A percentile compares a stretch with the other conserved stretches of the same genome.
phyloP scores from a whole-genome alignment of 1,140 invertebrate species.

The Gryllus bimaculatus region DNA sequence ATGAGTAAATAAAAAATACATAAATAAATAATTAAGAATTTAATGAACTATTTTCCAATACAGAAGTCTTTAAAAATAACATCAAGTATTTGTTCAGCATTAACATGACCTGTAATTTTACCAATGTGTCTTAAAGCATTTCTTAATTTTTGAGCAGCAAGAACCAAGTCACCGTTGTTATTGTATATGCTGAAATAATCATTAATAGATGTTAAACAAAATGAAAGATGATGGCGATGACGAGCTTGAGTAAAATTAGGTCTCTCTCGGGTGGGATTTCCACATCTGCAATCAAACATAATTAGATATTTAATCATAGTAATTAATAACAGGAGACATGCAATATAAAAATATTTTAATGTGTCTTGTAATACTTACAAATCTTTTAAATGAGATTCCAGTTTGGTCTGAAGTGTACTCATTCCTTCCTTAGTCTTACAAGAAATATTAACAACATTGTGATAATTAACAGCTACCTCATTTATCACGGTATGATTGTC shows the following conservation, averaged over 20 bases:
- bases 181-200: constrained; percentile 40
- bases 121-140: constrained; percentile 55
- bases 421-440: background rate
- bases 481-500: background rate
- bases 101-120: constrained; percentile 65
- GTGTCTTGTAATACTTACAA: background rate
- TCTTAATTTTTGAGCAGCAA: constrained; percentile 59
- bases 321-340: constrained; percentile 14
- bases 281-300: constrained; percentile 44
- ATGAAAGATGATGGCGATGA: constrained; percentile 49
- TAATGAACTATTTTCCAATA: constrained; percentile 66
- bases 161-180: constrained; percentile 47
- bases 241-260: constrained; percentile 53
- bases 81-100: constrained; percentile 69
- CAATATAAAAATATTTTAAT: constrained; percentile 9
- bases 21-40: background rate
- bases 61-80: constrained; percentile 80
- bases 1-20: background rate
- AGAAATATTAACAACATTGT: background rate
- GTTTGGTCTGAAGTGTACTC: background rate
- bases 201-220: constrained; percentile 42
- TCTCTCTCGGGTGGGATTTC: constrained; percentile 48
- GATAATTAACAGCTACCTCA: background rate
- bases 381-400: background rate
- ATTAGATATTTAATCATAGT: constrained; percentile 16